Evolutionary conservation across 1,140 invertebrate genomes (phyloP), one percentile per base, ranked within the genome.

Genomic region (Drosophila orena): DNA sequence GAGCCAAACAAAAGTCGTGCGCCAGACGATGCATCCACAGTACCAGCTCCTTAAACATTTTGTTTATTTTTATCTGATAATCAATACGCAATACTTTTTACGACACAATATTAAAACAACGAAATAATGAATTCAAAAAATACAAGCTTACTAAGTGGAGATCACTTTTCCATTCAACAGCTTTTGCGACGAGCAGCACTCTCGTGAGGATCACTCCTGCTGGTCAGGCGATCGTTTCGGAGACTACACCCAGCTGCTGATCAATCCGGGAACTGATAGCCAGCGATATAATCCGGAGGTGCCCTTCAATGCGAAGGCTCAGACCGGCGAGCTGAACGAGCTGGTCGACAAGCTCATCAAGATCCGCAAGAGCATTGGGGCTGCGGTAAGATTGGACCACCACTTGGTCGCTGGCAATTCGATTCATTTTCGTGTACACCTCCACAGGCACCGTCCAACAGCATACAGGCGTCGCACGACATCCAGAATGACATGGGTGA

Each of bases 251-350:
- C 89, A 92, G 58, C 58, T 88, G 37, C 70, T 91, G 42, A 91
- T 92, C 49, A 55, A 60, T 2, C 46, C 77, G 2, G 89, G 77
- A 35, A 60, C 69, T 6, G 86, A 92, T 58, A 75, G 72, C 8
- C 91, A 92, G 72, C 86, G 90, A 12, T 92, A 92, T 24, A 92
- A 92, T 77, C 91, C 91, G 17, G 91, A 92, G 61, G 91, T 92
- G 42, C 91, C 91, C 55, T 76, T 75, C 62, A 77, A 78, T 42
- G 56, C 76, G 6, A 60, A 81, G 15, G 46, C 89, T 0, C 72
- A 91, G 54, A 43, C 55, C 27, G 90, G 56, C 37, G 77, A 84
- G 57, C 43, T 92, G 35, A 91, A 91, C 30, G 90, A 91, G 61
- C 50, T 92, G 52, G 81, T 78, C 34, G 91, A 92, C 54, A 92